Percentiles rank a stretch among this genome's conserved stretches.
Evolutionary conservation across 1,140 invertebrate species (phyloP).

Genomic region (Trigoniulus corallinus): DNA sequence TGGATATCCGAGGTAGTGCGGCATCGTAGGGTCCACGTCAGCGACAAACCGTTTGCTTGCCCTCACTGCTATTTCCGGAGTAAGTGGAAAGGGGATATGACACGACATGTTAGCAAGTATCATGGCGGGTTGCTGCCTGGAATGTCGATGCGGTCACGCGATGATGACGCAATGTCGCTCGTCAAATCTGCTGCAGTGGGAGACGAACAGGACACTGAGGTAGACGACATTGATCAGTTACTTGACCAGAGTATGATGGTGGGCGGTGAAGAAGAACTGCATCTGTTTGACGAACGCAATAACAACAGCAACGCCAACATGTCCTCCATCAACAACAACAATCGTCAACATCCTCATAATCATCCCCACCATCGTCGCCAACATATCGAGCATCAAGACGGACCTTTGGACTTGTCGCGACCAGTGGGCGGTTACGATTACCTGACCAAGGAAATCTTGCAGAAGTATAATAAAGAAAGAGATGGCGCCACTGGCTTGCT

Average conservation of each 20-base stretch:
- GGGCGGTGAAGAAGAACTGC: neutral
- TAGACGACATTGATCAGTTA: neutral
- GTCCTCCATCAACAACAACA: too few species aligned
- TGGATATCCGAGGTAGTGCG: slow-evolving; percentile 61
- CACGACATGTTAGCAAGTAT: slow-evolving; percentile 27
- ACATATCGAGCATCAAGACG: slow-evolving; percentile 1
- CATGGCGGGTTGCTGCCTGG: slow-evolving; percentile 21
- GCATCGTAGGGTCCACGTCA: slow-evolving; percentile 48
- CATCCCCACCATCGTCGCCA: slow-evolving; percentile 2
- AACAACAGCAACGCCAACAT: neutral
- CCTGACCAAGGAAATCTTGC: too few species aligned
- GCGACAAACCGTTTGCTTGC: slow-evolving; percentile 27
- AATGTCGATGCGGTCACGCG: slow-evolving; percentile 13
- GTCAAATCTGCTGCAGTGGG: neutral
- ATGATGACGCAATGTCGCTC: too few species aligned
- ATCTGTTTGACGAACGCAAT: neutral
- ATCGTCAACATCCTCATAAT: too few species aligned
- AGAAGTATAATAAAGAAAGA: neutral
- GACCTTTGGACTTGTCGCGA: slow-evolving; percentile 4
- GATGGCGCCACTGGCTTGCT: too few species aligned
- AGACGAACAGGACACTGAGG: slow-evolving; percentile 12
- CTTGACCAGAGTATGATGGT: neutral
- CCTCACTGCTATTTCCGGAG: slow-evolving; percentile 27
- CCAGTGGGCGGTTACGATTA: too few species aligned
- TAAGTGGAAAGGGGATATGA: slow-evolving; percentile 31